These are phyloP conservation scores for Holocentrus rufus DNA, from an alignment of 2,797 vertebrate species.

Conservation along the genomic window DNA sequence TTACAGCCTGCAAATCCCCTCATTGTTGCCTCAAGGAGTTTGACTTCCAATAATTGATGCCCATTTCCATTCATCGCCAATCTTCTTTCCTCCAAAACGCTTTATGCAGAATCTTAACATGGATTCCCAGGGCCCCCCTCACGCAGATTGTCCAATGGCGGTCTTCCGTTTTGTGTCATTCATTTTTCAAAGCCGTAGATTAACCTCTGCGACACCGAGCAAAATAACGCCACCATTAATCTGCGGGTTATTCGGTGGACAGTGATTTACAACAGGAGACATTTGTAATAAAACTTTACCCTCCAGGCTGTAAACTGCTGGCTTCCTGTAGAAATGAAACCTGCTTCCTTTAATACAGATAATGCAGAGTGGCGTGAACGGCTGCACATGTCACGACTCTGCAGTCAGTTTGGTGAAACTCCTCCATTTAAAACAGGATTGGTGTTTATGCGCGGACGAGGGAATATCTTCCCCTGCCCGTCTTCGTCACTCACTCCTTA, in stretches of 20 bases:
- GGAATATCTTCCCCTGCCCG: slow-evolving; percentile 1
- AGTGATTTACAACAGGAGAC: slow-evolving; percentile 78
- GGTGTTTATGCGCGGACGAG: slow-evolving; percentile 9
- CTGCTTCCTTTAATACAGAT: slow-evolving; percentile 75
- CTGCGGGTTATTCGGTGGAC: slow-evolving; percentile 36
- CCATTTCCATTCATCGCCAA: slow-evolving; percentile 56
- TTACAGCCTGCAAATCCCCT: slow-evolving; percentile 67
- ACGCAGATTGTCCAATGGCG: slow-evolving; percentile 40
- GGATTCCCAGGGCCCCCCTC: slow-evolving; percentile 22
- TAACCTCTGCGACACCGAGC: slow-evolving; percentile 39
- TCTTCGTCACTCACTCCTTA: slow-evolving; percentile 19
- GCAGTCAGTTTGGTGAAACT: slow-evolving; percentile 14
- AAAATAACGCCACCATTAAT: slow-evolving; percentile 60
- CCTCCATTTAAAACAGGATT: slow-evolving; percentile 11
- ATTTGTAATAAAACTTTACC: slow-evolving; percentile 70
- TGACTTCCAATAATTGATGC: slow-evolving; percentile 72
- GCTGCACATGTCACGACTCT: slow-evolving; percentile 13
- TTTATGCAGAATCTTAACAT: slow-evolving; percentile 13
- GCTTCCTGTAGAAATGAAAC: slow-evolving; percentile 65
- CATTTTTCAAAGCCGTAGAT: slow-evolving; percentile 35
- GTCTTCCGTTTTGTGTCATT: slow-evolving; percentile 39
- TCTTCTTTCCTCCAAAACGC: slow-evolving; percentile 26
- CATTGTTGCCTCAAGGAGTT: slow-evolving; percentile 69
- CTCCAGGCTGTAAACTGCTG: slow-evolving; percentile 49
- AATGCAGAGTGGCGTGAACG: slow-evolving; percentile 31